phyloP scores from a whole-genome alignment of 1,140 invertebrate genomes.

The Apis mellifera region Amel_HAv3.1 CM009934.2:11951001-11951500 shows the following conservation, averaged over 20 bases:
- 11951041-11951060: constrained; percentile 92
- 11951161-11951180: constrained; percentile 54
- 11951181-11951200: constrained; percentile 64
- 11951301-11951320: constrained; percentile 3
- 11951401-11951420: constrained; percentile 20
- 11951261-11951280: constrained; percentile 16
- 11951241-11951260: constrained; percentile 66
- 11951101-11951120: not conserved
- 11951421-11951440: not conserved
- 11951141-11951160: constrained; percentile 23
- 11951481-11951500: not conserved
- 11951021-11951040: constrained; percentile 94
- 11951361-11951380: constrained; percentile 15
- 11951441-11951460: not conserved
- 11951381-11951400: not conserved
- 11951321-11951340: constrained; percentile 15
- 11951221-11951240: constrained; percentile 57
- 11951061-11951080: constrained; percentile 83
- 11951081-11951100: constrained; percentile 31
- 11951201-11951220: constrained; percentile 36
- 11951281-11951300: constrained; percentile 46
- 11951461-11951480: constrained; percentile 7
- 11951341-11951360: not conserved
- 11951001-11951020: constrained; percentile 94
- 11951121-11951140: not conserved